Evolutionary conservation across 2,888 invertebrate genomes (phyloP).

Genomic region (Pseudeuparius sepicola): DNA sequence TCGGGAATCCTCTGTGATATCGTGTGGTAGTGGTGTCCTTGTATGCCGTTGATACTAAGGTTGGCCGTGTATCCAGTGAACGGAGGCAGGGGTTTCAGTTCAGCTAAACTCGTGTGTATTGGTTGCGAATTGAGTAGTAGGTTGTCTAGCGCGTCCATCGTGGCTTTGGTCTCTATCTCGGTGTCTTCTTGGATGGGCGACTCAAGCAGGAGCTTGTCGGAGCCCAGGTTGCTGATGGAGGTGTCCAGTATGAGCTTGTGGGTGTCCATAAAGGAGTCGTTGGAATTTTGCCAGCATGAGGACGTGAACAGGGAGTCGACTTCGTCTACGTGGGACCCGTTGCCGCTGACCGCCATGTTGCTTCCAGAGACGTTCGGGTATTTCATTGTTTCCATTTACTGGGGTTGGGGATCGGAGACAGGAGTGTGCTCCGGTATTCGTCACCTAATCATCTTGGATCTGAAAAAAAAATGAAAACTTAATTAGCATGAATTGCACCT

Average conservation of each 20-base stretch:
- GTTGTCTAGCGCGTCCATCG: conserved; percentile 59
- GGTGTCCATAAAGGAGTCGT: conserved; percentile 44
- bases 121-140: conserved; percentile 45
- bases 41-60: conserved; percentile 77
- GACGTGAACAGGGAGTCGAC: conserved; percentile 64
- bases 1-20: conserved; percentile 68
- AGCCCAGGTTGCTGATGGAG: conserved; percentile 42
- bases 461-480: too few relatives aligned
- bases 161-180: conserved; percentile 39
- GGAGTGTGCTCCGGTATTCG: too few relatives aligned
- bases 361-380: conserved; percentile 38
- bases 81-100: conserved; percentile 76
- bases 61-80: conserved; percentile 81
- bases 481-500: too few relatives aligned
- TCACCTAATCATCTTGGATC: too few relatives aligned
- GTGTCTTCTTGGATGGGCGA: conserved; percentile 41
- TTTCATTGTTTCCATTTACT: conserved; percentile 40
- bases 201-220: conserved; percentile 45
- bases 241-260: conserved; percentile 47
- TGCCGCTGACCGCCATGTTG: conserved; percentile 37
- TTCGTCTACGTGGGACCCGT: conserved; percentile 40
- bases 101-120: conserved; percentile 61
- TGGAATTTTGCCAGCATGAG: conserved; percentile 55
- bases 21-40: conserved; percentile 79
- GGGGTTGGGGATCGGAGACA: too few relatives aligned